Conservation (phyloP, 2,888 invertebrate genomes). For the Volucella inflata region DNA sequence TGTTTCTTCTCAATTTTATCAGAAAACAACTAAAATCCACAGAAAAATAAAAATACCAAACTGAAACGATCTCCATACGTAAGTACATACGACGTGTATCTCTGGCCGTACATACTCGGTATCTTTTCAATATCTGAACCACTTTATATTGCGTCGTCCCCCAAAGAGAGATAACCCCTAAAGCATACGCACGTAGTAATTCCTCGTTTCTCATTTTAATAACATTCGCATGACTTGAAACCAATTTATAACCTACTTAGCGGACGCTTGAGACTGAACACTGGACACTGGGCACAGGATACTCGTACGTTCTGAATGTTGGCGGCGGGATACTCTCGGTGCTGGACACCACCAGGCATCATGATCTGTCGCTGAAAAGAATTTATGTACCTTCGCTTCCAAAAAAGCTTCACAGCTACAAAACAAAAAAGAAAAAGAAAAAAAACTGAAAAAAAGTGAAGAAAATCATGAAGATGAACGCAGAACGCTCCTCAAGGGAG, state of each 20-base stretch:
- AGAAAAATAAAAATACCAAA: neutral
- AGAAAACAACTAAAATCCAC: neutral
- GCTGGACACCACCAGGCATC: constrained; percentile 30
- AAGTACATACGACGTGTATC: no score
- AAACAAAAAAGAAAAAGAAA: no score
- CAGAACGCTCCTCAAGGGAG: constrained; percentile 57
- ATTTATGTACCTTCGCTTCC: constrained; percentile 50
- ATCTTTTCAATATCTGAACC: constrained; percentile 69
- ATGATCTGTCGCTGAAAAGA: constrained; percentile 53
- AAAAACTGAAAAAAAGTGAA: neutral
- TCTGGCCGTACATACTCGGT: neutral
- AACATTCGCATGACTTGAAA: constrained; percentile 71
- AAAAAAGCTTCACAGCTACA: neutral
- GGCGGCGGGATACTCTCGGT: no score
- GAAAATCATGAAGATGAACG: constrained; percentile 34
- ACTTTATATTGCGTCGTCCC: constrained; percentile 65
- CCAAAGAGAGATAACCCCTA: constrained; percentile 17
- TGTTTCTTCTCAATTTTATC: neutral
- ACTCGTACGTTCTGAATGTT: no score
- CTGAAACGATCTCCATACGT: neutral
- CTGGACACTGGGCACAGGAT: neutral
- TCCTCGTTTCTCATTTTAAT: constrained; percentile 72
- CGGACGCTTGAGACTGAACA: constrained; percentile 2
- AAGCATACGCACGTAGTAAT: constrained; percentile 49
- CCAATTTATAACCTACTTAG: constrained; percentile 74